phyloP scores from a whole-genome alignment of 2,888 invertebrate species.

The Zygothrica quintamaculata region DNA sequence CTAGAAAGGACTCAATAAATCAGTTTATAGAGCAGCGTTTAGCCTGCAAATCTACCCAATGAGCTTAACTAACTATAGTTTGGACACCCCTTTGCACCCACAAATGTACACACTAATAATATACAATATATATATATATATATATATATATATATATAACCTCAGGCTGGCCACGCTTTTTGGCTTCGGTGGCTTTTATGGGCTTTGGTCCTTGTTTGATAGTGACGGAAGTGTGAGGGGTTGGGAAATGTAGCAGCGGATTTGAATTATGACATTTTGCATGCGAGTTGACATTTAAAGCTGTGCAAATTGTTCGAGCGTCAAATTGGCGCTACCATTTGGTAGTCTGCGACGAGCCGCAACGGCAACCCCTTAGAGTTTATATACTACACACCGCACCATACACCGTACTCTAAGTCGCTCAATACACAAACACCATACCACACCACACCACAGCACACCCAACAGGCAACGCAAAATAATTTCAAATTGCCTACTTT shows the following conservation, averaged over 20 bases:
- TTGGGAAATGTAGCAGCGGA: conserved; percentile 14
- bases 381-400: no score
- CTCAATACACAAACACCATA: no score
- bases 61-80: no score
- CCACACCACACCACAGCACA: not conserved
- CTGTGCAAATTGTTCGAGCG: conserved; percentile 80
- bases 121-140: not conserved
- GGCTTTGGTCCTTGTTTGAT: not conserved
- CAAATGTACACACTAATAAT: conserved; percentile 4
- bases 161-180: conserved; percentile 42
- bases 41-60: no score
- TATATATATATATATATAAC: conserved; percentile 5
- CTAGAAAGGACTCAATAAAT: no score
- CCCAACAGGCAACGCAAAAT: not conserved
- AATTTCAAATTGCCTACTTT: conserved; percentile 70
- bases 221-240: not conserved
- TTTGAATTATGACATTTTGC: conserved; percentile 79
- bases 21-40: no score
- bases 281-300: conserved; percentile 77
- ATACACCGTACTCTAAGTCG: no score
- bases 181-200: conserved; percentile 13
- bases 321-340: conserved; percentile 76
- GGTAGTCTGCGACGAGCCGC: conserved; percentile 8
- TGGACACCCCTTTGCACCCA: not conserved
- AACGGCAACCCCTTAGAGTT: conserved; percentile 22